phyloP scores from a whole-genome alignment of 1,140 invertebrate genomes.

The Procambarus virginalis region DNA sequence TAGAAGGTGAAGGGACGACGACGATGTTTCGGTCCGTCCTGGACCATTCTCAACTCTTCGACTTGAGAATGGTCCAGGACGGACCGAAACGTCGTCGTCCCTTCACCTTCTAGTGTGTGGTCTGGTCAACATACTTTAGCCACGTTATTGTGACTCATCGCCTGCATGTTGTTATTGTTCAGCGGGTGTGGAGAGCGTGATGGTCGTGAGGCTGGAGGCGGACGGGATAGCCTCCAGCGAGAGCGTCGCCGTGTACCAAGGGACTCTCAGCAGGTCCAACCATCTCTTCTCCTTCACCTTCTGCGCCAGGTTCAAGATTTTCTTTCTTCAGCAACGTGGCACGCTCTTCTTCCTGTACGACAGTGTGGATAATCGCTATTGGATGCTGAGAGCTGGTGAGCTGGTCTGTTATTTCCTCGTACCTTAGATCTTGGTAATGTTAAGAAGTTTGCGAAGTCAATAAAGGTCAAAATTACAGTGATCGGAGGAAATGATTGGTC shows the following conservation, averaged over 20 bases:
- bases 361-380: conserved; percentile 11
- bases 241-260: conserved; percentile 19
- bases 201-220: conserved; percentile 34
- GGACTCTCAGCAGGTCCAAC: background rate
- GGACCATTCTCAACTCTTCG: too few species aligned
- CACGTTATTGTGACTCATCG: too few species aligned
- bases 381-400: conserved; percentile 55
- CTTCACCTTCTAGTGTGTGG: too few species aligned
- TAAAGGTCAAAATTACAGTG: too few species aligned
- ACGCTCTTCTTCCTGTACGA: conserved; percentile 54
- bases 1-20: too few species aligned
- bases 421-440: too few species aligned
- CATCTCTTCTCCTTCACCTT: conserved; percentile 38
- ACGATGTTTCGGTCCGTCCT: too few species aligned
- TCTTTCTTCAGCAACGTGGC: conserved; percentile 35
- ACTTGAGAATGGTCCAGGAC: too few species aligned
- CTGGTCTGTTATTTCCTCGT: background rate
- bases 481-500: too few species aligned
- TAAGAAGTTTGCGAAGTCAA: too few species aligned
- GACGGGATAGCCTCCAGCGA: conserved; percentile 19
- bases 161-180: background rate
- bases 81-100: too few species aligned
- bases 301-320: conserved; percentile 57
- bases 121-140: too few species aligned
- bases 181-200: conserved; percentile 4